Base-by-base conservation (phyloP, 30 jellyfish, hydroid and myxozoan genomes). In the Chironex yamaguchii region DNA sequence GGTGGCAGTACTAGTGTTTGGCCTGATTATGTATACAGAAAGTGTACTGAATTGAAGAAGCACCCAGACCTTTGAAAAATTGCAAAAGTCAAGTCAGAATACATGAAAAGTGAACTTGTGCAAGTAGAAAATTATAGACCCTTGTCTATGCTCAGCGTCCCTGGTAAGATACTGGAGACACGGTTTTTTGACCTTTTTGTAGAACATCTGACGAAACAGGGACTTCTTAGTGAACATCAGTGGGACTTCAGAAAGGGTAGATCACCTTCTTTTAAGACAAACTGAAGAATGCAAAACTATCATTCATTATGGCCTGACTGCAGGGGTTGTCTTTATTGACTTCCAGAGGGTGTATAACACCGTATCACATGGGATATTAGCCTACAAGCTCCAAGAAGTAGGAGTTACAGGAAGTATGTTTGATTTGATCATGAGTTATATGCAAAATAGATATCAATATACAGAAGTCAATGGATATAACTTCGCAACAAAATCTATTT, bases 291-390 rank as follows among this genome's bases (percentile, higher is more conserved):
- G 96, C 86, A 36, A 52, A 25, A 29, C 63, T 36, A 48, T 74
- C 54, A 29, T 86, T 17, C 86, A 86, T 67, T 34, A 76, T 76
- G 78, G 78, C 34, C 33, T n/a, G 50, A 31, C 76, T 73, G 96
- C 76, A 20, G 96, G 80, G 29, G 51, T 63, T 27, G 58, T 86
- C n/a, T 58, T 86, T 51, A 76, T 86, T n/a, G 96, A 86, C 70
- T 86, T 53, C 36, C 34, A 51, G 71, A 83, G 71, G 35, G 81
- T 81, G 4, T 67, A 42, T 71, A 88, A 83, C 81, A 67, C 76
- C 4, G 69, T 79, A 68, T 75, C 85, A 22, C 90, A 79, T 62
- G 62, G 64, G 27, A 2, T 36, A 0, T 35, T 81, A 48, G 42
- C 85, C 33, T 34, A 81, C 29, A 81, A 64, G 49, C 62, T 81